phyloP scores from a whole-genome alignment of 2,113 vertebrate genomes.

The Turnix velox region DNA sequence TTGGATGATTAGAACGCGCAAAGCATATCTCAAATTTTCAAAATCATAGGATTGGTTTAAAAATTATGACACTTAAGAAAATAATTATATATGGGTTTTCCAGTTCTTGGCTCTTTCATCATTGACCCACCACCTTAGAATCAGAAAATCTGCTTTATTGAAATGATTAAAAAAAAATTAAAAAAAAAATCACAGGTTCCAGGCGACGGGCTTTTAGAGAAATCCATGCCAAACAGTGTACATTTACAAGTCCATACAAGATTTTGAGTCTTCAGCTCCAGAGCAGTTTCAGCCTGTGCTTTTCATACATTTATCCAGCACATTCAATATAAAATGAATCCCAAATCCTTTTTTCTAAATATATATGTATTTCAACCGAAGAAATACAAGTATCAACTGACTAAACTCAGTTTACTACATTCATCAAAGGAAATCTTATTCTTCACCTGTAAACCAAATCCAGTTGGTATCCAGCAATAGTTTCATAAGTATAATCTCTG shows the following conservation, averaged over 20 bases:
- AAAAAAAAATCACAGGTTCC: neutral
- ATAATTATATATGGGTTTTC: neutral
- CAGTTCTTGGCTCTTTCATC: neutral
- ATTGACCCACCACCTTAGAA: neutral
- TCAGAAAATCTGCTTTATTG: neutral
- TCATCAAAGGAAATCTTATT: neutral
- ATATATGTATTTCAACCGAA: neutral
- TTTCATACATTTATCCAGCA: neutral
- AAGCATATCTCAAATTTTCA: neutral
- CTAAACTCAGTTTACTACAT: neutral
- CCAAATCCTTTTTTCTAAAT: neutral
- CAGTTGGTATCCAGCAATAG: neutral
- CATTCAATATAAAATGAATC: neutral
- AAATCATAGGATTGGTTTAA: neutral
- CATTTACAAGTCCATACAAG: neutral
- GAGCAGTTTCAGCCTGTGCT: neutral
- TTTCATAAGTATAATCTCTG: neutral
- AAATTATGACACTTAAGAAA: neutral
- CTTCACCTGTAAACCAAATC: neutral
- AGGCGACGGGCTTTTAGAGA: neutral
- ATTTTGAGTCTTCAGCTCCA: neutral
- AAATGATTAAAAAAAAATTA: neutral
- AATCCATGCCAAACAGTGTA: neutral
- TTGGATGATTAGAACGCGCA: neutral
- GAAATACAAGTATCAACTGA: neutral